A percentile compares a stretch with the other conserved stretches of the same genome.
phyloP scores from a whole-genome alignment of 37 sponge, comb jelly and placozoan species.

The Hormiphora californensis region DNA sequence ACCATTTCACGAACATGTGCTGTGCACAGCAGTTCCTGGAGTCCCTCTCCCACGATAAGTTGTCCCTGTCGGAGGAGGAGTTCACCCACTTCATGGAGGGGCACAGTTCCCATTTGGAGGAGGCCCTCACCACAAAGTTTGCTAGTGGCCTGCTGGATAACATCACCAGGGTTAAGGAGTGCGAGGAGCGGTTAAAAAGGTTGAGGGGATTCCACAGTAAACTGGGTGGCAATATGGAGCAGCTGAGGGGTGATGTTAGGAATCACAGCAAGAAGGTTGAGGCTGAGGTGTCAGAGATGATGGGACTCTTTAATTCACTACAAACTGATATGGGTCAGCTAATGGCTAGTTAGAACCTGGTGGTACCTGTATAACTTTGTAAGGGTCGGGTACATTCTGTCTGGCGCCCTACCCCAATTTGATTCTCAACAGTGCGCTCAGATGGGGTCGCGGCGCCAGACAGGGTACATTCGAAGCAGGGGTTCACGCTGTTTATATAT shows the following conservation, averaged over 20 bases:
- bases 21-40: conserved; percentile 32
- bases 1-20: conserved; percentile 16
- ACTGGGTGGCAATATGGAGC: not conserved
- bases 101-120: conserved; percentile 34
- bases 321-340: not conserved
- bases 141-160: not conserved
- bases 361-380: too few relatives aligned
- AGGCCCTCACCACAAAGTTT: not conserved
- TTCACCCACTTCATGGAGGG: conserved; percentile 41
- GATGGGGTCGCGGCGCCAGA: too few relatives aligned
- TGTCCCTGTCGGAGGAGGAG: not conserved
- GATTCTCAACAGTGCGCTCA: too few relatives aligned
- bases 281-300: not conserved
- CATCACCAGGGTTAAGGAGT: conserved; percentile 5
- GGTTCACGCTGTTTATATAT: too few relatives aligned
- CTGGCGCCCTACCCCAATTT: too few relatives aligned
- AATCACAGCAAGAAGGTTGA: not conserved
- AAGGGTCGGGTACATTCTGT: too few relatives aligned
- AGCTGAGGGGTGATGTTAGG: not conserved
- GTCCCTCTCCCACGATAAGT: not conserved
- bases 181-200: not conserved
- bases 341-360: not conserved
- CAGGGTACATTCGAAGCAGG: too few relatives aligned
- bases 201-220: not conserved
- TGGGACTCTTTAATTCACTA: not conserved